These are phyloP conservation scores for Gorsachius magnificus DNA, from an alignment of 2,797 vertebrate species.

Conservation along the genomic window DNA sequence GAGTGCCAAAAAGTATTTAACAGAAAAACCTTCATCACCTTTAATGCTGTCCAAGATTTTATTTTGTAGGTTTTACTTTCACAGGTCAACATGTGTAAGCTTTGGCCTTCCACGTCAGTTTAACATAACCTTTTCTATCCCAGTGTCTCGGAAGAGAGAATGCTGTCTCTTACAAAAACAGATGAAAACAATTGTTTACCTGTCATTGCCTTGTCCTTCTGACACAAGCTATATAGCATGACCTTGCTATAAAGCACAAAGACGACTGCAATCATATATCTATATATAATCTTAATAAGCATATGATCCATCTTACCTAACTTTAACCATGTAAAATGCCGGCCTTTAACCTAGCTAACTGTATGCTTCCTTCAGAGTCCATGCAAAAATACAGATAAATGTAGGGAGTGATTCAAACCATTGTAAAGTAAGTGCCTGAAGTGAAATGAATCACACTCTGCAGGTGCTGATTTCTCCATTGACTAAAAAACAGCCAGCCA, in stretches of 20 bases:
- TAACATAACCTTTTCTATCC: neutral
- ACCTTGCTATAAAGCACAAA: neutral
- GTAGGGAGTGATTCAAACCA: neutral
- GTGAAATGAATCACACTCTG: neutral
- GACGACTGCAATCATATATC: no score
- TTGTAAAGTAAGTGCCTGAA: neutral
- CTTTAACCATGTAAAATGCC: neutral
- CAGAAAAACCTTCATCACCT: neutral
- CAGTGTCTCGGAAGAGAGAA: neutral
- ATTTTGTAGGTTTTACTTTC: neutral
- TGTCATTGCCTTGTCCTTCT: neutral
- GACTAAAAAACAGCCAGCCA: neutral
- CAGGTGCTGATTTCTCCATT: neutral
- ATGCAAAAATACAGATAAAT: neutral
- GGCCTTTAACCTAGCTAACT: neutral
- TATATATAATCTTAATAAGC: neutral
- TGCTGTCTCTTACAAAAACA: neutral
- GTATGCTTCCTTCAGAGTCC: neutral
- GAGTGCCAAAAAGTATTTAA: neutral
- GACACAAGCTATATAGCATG: neutral
- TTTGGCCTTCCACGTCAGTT: neutral
- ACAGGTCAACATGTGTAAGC: neutral
- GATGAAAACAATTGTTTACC: neutral
- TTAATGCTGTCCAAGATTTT: neutral
- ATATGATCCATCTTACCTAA: neutral